phyloP scores from a whole-genome alignment of 2,888 invertebrate species.

The Arrhopalites spinosus region DNA sequence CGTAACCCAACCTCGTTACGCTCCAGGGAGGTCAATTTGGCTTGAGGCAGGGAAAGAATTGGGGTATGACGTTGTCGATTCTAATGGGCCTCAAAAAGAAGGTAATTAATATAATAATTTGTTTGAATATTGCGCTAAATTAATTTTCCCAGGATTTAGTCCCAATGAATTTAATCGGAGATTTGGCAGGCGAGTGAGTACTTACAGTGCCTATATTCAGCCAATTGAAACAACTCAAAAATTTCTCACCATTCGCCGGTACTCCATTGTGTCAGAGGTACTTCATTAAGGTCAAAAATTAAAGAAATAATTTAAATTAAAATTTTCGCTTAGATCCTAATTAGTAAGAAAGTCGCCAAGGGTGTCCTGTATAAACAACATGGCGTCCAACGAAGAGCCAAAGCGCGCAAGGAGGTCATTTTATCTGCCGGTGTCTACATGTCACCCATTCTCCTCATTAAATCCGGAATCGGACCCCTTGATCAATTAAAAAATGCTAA shows the following conservation, averaged over 20 bases:
- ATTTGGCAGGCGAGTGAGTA: conserved; percentile 31
- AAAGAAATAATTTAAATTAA: neutral
- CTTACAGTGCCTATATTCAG: conserved; percentile 32
- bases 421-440: neutral
- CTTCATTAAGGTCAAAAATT: neutral
- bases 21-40: neutral
- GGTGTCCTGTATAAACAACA: neutral
- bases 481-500: conserved; percentile 4
- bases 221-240: conserved; percentile 1
- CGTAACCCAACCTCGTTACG: neutral
- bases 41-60: neutral
- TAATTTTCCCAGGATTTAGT: neutral
- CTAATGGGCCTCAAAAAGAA: conserved; percentile 9
- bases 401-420: conserved; percentile 2
- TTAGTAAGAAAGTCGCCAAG: neutral
- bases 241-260: conserved; percentile 29
- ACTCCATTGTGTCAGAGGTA: conserved; percentile 17
- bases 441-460: conserved; percentile 5
- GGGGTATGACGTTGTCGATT: neutral
- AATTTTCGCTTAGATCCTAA: neutral
- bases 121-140: neutral
- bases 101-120: neutral
- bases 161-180: neutral
- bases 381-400: neutral
- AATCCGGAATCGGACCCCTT: conserved; percentile 8